phyloP scores from a whole-genome alignment of 30 jellyfish, hydroid and myxozoan species.

The Phacellophora camtschatica region DNA sequence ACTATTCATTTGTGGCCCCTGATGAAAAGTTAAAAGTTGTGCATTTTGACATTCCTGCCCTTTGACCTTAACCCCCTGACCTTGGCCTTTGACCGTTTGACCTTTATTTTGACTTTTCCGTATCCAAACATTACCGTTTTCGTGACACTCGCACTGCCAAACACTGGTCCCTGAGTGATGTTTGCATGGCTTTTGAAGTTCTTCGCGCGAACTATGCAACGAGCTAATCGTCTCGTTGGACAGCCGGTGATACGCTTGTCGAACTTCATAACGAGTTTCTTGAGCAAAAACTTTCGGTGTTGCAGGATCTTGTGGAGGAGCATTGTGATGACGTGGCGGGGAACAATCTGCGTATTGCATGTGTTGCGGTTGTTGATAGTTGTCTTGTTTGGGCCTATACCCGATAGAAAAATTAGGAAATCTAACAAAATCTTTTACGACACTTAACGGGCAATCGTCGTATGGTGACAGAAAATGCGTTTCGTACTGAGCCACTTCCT shows the following conservation, averaged over 20 bases:
- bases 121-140: slow-evolving; percentile 56
- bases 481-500: slow-evolving; percentile 54
- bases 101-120: slow-evolving; percentile 14
- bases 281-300: slow-evolving; percentile 75
- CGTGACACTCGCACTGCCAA: slow-evolving; percentile 70
- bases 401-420: slow-evolving; percentile 57
- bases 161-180: slow-evolving; percentile 61
- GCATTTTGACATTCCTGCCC: slow-evolving; percentile 23
- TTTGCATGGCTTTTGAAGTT: background rate
- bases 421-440: slow-evolving; percentile 60
- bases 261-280: slow-evolving; percentile 57
- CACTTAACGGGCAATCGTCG: slow-evolving; percentile 83
- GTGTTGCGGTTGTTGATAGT: background rate
- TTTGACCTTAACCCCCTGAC: background rate
- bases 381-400: slow-evolving; percentile 47
- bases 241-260: slow-evolving; percentile 73
- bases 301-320: slow-evolving; percentile 15
- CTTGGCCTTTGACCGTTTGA: background rate
- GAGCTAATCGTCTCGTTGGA: slow-evolving; percentile 79
- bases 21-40: too few relatives aligned
- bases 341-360: background rate
- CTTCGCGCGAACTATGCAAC: slow-evolving; percentile 55
- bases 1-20: too few relatives aligned
- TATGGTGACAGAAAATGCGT: slow-evolving; percentile 58
- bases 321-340: background rate